Evolutionary conservation across 2,113 vertebrate genomes (phyloP).

Genomic region (Siphamia tubifer): DNA sequence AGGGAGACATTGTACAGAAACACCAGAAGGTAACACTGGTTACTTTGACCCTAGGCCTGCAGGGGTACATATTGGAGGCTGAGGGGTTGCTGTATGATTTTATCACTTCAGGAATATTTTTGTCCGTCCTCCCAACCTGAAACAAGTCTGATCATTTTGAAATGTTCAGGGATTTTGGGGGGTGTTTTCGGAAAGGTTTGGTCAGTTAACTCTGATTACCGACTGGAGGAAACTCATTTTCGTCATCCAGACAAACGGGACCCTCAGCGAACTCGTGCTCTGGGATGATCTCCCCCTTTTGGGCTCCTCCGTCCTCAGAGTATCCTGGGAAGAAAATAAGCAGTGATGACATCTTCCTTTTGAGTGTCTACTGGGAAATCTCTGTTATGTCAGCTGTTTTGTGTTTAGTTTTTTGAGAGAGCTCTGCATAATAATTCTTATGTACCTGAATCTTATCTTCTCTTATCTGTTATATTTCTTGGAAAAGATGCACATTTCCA

Average conservation of each 20-base stretch:
- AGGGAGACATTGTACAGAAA: constrained; percentile 14
- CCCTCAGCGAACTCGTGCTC: constrained; percentile 92
- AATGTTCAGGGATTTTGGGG: neutral
- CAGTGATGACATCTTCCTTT: too few species aligned
- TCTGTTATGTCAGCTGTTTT: too few species aligned
- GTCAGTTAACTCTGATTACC: constrained; percentile 87
- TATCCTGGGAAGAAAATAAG: constrained; percentile 83
- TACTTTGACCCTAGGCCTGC: constrained; percentile 42
- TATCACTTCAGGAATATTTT: constrained; percentile 26
- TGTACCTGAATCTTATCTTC: too few species aligned
- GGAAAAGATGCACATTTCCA: too few species aligned
- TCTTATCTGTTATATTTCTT: too few species aligned
- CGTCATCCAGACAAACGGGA: constrained; percentile 91
- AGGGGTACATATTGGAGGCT: constrained; percentile 13
- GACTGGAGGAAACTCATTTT: constrained; percentile 93
- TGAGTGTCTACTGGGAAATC: too few species aligned
- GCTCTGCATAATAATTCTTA: too few species aligned
- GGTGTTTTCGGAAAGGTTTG: neutral
- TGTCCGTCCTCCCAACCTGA: constrained; percentile 13
- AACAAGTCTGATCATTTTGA: constrained; percentile 33
- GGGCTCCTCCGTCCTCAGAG: constrained; percentile 90
- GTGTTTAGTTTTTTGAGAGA: too few species aligned
- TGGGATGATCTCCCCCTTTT: constrained; percentile 90
- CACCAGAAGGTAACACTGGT: constrained; percentile 34
- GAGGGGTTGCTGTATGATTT: neutral